These are phyloP conservation scores for Empidonax traillii DNA, from an alignment of 2,113 vertebrate genomes.

Conservation along the genomic window DNA sequence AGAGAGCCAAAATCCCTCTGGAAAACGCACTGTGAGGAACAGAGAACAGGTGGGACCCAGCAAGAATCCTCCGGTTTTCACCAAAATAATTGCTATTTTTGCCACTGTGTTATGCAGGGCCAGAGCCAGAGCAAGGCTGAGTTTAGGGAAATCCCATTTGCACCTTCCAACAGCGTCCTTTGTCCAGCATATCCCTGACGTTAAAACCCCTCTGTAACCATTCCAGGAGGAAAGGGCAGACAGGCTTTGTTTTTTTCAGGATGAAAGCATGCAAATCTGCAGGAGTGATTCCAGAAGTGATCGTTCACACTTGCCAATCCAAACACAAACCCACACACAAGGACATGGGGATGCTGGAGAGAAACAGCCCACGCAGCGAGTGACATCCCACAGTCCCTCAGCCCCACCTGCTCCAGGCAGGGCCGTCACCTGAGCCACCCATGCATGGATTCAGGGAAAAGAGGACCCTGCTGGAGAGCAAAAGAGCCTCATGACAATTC, in stretches of 20 bases:
- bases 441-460: not conserved
- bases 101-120: not conserved
- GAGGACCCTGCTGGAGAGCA: rapidly evolving
- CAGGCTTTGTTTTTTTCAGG: not conserved
- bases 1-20: rapidly evolving
- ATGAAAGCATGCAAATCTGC: not conserved
- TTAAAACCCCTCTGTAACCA: not conserved
- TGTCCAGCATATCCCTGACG: not conserved
- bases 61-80: not conserved
- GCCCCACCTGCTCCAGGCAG: not conserved
- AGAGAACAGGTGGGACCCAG: not conserved
- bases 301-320: rapidly evolving
- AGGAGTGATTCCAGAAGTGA: not conserved
- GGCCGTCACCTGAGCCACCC: not conserved
- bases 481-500: not conserved
- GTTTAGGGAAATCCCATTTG: not conserved
- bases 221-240: not conserved
- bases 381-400: not conserved
- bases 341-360: not conserved
- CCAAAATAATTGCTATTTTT: not conserved
- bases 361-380: not conserved
- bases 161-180: not conserved
- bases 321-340: not conserved
- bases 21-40: not conserved
- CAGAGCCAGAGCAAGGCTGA: not conserved